Conservation (phyloP, 1,140 invertebrate genomes). For the Drosophila obscura region DNA sequence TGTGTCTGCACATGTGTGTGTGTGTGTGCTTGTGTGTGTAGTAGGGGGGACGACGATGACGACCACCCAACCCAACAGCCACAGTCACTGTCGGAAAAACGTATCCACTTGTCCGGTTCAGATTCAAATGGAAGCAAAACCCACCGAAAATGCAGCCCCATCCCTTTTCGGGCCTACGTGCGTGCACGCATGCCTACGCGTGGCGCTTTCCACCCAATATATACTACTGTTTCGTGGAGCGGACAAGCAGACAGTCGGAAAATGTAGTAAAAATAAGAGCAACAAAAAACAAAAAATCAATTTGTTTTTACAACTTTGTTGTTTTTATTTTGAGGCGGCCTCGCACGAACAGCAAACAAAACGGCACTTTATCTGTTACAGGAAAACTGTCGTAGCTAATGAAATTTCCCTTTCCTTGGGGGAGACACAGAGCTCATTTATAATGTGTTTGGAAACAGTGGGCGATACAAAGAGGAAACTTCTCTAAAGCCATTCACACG, state of each 20-base stretch:
- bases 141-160: conserved; percentile 34
- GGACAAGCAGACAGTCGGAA: background rate
- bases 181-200: conserved; percentile 55
- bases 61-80: conserved; percentile 21
- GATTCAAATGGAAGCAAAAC: conserved; percentile 8
- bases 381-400: background rate
- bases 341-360: conserved; percentile 7
- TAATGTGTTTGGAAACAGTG: background rate
- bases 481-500: no score
- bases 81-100: background rate
- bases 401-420: background rate
- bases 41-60: background rate
- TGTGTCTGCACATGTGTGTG: conserved; percentile 11
- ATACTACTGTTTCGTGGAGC: no score
- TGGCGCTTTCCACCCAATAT: conserved; percentile 16
- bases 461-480: no score
- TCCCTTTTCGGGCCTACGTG: conserved; percentile 56
- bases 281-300: conserved; percentile 48
- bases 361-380: conserved; percentile 28
- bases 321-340: conserved; percentile 9
- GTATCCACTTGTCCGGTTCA: background rate
- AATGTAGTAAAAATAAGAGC: conserved; percentile 42
- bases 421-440: background rate
- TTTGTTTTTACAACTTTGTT: conserved; percentile 54
- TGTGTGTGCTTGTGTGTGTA: conserved; percentile 29